phyloP scores from a whole-genome alignment of 2,888 invertebrate species.

The Mythimna impura region DNA sequence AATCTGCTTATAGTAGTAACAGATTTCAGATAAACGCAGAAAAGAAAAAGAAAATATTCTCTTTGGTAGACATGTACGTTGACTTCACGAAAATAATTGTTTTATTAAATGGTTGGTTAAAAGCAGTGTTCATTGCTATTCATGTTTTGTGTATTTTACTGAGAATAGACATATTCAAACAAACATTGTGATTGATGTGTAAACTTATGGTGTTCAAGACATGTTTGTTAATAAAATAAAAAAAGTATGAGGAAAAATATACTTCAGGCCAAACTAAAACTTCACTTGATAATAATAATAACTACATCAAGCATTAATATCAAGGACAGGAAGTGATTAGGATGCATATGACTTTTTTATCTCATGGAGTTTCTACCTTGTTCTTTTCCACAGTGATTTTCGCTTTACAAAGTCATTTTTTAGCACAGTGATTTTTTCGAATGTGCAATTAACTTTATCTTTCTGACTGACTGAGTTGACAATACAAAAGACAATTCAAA shows the following conservation, averaged over 20 bases:
- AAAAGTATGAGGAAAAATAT: constrained; percentile 2
- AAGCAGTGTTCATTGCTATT: background rate
- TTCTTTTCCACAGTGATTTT: no score
- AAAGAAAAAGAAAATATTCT: background rate
- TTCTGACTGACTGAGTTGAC: no score
- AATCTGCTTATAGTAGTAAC: no score
- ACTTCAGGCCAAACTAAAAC: background rate
- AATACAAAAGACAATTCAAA: no score
- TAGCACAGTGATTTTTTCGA: no score
- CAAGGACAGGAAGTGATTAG: constrained; percentile 14
- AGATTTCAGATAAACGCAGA: no score
- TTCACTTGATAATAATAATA: constrained; percentile 5
- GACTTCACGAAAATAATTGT: background rate
- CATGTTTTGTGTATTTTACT: background rate
- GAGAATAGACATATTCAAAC: constrained; percentile 8
- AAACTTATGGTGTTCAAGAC: background rate
- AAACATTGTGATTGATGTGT: constrained; percentile 42
- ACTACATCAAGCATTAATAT: constrained; percentile 1
- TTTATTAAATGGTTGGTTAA: background rate
- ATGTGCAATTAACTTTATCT: no score
- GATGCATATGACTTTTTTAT: constrained; percentile 27
- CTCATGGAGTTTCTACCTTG: constrained; percentile 2
- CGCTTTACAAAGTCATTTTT: no score
- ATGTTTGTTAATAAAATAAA: constrained; percentile 17
- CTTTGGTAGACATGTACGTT: background rate